Evolutionary conservation across 1,140 invertebrate species (phyloP).

Genomic region (Euschistus heros): DNA sequence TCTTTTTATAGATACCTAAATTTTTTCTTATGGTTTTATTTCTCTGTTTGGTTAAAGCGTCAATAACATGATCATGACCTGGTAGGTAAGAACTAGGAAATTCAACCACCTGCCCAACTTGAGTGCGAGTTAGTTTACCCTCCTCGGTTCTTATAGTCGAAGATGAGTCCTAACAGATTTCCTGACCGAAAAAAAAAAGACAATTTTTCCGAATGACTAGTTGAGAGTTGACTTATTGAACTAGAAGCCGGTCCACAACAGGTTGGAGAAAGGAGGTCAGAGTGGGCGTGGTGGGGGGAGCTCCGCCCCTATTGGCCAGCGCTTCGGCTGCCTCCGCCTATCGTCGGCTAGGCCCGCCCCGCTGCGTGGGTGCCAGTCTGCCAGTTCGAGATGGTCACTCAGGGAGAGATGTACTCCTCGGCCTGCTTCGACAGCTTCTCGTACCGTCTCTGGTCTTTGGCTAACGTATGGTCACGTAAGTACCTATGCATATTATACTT

Average conservation of each 20-base stretch:
- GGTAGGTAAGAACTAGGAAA: too few relatives aligned
- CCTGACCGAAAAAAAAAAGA: background rate
- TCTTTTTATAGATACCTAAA: too few relatives aligned
- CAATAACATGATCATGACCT: too few relatives aligned
- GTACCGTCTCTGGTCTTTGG: slow-evolving; percentile 56
- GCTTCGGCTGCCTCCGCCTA: slow-evolving; percentile 23
- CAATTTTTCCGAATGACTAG: slow-evolving; percentile 8
- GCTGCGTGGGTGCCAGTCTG: slow-evolving; percentile 5
- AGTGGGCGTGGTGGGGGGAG: slow-evolving; percentile 17
- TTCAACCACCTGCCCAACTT: too few relatives aligned
- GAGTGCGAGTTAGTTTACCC: too few relatives aligned
- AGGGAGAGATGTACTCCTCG: slow-evolving; percentile 46
- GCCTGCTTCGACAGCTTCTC: slow-evolving; percentile 53
- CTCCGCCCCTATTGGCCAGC: background rate
- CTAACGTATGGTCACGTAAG: slow-evolving; percentile 56
- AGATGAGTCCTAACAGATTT: background rate
- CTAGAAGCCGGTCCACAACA: background rate
- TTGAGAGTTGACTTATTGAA: slow-evolving; percentile 11
- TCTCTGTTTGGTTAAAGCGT: too few relatives aligned
- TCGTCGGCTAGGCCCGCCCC: slow-evolving; percentile 1
- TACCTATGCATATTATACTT: slow-evolving; percentile 41
- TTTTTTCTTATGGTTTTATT: too few relatives aligned
- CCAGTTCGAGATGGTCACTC: slow-evolving; percentile 50
- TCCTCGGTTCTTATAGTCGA: too few relatives aligned
- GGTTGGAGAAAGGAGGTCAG: slow-evolving; percentile 8